Evolutionary conservation across 1,140 invertebrate genomes (phyloP), one percentile per base, ranked within the genome.

Genomic region (Heterodera schachtii): DNA sequence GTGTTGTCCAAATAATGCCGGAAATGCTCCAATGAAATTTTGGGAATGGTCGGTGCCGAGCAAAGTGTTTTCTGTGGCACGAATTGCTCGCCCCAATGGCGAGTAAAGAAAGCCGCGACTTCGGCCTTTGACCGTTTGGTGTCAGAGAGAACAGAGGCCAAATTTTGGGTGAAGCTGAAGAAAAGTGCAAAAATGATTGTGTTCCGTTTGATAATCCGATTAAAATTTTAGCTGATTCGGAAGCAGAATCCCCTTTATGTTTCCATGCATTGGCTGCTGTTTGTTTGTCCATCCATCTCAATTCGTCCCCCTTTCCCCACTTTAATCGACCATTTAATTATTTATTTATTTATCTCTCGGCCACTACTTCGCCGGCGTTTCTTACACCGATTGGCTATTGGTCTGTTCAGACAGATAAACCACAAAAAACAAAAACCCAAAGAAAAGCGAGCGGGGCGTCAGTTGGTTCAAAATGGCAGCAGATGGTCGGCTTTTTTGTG

Each of bases 21-120:
- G 91, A 98, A 97, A 91, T 97, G 94, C 69, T 93, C 92, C 86
- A 93, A 93, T 3, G 92, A 93, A 46, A 98, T 93, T 86, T 95
- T 94, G 67, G 95, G 95, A 82, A 98, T 91, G 90, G 94, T 94
- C 2, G 93, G 93, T 43, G 93, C 94, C 78, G 93, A 93, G 41
- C 93, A 92, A 87, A 97, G 93, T 21, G 93, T 92, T 44, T 92
- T 90, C 85, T 93, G 94, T 82, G 97, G 95, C 8, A 96, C 93
- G 91, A 98, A 98, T 80, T 93, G 93, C 87, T 97, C 96, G 66
- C 97, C 97, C 97, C 97, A 99, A 83, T 95, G 96, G 90, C 95
- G 96, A 1, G 96, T 97, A 87, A 99, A 96, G 87, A 99, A 96
- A 90, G 83, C 90, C 86, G 84, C 87, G 92, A 93, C 90, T 94